A percentile compares a stretch with the other conserved stretches of the same genome.
Conservation (phyloP, 2,113 vertebrate genomes). For the Dromas ardeola region DNA sequence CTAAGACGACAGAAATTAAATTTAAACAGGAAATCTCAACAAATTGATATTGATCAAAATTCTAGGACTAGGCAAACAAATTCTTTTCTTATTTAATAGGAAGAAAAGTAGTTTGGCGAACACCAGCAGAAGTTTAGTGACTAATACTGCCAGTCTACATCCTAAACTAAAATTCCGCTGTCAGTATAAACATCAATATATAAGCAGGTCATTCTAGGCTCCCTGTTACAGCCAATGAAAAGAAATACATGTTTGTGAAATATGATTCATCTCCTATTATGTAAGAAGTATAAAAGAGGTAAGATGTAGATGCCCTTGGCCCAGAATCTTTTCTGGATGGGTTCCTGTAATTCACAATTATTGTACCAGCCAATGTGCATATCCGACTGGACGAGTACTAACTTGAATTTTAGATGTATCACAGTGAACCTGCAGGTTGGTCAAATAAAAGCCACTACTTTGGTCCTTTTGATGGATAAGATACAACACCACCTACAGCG, state of each 20-base stretch:
- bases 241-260: accelerated
- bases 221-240: not conserved
- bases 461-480: not conserved
- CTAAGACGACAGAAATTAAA: not conserved
- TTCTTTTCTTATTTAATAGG: not conserved
- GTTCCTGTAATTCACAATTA: not conserved
- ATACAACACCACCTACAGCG: not conserved
- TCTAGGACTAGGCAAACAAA: not conserved
- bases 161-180: not conserved
- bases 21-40: constrained; percentile 11
- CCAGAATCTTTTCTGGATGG: not conserved
- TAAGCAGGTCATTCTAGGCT: not conserved
- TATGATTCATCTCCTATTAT: not conserved
- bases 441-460: not conserved
- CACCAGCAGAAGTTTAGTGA: not conserved
- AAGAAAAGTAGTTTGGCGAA: not conserved
- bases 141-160: not conserved
- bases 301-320: not conserved
- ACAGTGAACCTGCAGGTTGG: not conserved
- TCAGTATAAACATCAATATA: not conserved
- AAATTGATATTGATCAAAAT: constrained; percentile 28
- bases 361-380: not conserved
- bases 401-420: not conserved
- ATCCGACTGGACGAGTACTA: not conserved
- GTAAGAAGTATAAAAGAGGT: not conserved